Conservation (phyloP, 1,140 invertebrate species). For the Frieseomelitta varia region DNA sequence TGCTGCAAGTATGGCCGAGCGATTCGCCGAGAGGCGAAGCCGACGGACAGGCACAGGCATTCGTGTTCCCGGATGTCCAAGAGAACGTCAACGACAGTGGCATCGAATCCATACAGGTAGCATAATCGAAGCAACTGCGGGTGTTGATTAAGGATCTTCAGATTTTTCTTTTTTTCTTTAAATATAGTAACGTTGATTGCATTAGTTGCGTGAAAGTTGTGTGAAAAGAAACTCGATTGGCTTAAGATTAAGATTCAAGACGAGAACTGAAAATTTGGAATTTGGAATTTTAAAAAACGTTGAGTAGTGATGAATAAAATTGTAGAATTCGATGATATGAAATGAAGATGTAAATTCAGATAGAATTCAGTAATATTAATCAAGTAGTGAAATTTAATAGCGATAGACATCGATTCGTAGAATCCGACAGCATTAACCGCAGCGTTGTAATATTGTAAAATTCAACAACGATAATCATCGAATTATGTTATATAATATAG, state of each 20-base stretch:
- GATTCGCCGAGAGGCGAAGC: constrained; percentile 87
- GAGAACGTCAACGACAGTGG: constrained; percentile 81
- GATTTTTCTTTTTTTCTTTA: neutral
- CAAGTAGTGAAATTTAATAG: too few relatives aligned
- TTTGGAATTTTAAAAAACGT: too few relatives aligned
- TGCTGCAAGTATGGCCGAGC: constrained; percentile 86
- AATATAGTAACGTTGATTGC: neutral
- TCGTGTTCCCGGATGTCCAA: constrained; percentile 83
- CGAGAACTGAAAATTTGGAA: too few relatives aligned
- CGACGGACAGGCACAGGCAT: constrained; percentile 86
- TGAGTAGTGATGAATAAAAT: too few relatives aligned
- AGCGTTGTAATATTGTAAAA: neutral
- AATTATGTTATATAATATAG: neutral
- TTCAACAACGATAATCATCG: neutral
- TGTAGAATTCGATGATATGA: too few relatives aligned
- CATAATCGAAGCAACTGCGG: neutral
- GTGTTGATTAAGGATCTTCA: neutral
- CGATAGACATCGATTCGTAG: neutral
- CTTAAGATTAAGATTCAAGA: too few relatives aligned
- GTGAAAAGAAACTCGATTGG: too few relatives aligned
- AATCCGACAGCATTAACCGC: neutral
- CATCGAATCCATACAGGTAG: constrained; percentile 87
- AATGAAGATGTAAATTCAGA: too few relatives aligned
- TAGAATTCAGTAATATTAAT: too few relatives aligned
- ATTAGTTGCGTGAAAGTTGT: neutral